Base-by-base conservation (phyloP, 2,113 vertebrate species). In the Campylomormyrus tamandua region DNA sequence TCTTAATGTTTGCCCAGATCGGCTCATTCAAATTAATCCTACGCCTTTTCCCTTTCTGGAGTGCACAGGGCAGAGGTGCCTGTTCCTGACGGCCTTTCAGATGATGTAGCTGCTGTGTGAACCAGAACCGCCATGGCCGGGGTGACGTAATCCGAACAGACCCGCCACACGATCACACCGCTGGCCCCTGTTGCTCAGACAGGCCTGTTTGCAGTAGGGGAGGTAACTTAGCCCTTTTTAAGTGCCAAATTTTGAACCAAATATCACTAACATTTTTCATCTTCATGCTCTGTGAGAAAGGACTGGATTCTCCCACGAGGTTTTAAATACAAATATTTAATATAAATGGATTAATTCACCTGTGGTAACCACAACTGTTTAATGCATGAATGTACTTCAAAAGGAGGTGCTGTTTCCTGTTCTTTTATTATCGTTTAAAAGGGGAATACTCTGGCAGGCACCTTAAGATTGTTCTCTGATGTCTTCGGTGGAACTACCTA, bases 81-180 rank as follows among this genome's bases (percentile, higher is more conserved):
- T 53, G n/a, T 53, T 35, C 10, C 50, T 31, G 83, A 35, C 5
- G 13, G 24, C 10, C 53, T 62, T 58, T 21, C 9, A 48, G 19
- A 66, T 52, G 35, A 66, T 52, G 86, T 70, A 91, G 85, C 70
- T 90, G 89, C 52, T 56, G 13, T 19, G 42, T n/a, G 27, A 10
- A 74, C 35, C 31, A 17, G 8, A 56, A 49, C 50, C n/a, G 31
- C 49, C 46, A 35, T 7, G 80, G 45, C 21, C 62, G 58, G 56
- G 48, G 45, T 91, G 89, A 91, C 87, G 89, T 89, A 48, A 90
- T 56, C 19, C 7, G 19, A 48, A 39, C 48, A 49, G 31, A 84
- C 80, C 46, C 39, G 35, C 8, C 77, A 49, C 83, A 31, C 56
- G 50, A 70, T 66, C 58, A 89, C 87, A 46, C 89, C 83, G 77